Percentiles rank a stretch among this genome's conserved stretches.
Conservation (phyloP, 2,797 vertebrate species). For the Manis pentadactyla region DNA sequence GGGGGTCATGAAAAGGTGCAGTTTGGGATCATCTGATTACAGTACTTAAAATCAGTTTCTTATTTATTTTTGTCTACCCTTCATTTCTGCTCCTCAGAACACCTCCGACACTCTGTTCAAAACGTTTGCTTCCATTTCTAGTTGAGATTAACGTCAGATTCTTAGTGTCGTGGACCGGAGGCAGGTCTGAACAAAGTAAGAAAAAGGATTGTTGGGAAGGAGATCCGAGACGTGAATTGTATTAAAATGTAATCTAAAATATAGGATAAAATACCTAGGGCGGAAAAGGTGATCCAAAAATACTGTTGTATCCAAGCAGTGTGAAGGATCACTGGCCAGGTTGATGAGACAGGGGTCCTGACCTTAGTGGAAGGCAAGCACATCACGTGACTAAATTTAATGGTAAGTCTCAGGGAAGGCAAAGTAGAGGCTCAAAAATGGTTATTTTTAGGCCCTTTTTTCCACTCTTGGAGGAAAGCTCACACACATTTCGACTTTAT, state of each 20-base stretch:
- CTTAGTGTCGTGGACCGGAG: not conserved
- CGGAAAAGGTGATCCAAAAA: not conserved
- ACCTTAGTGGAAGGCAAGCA: not conserved
- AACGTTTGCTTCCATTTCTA: constrained; percentile 46
- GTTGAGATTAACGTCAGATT: not conserved
- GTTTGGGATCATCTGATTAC: not conserved
- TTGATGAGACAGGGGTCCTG: not conserved
- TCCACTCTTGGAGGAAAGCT: not conserved
- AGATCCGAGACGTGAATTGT: not conserved
- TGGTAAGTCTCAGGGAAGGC: not conserved
- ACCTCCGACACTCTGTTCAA: not conserved
- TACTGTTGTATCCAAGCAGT: not conserved
- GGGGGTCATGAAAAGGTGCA: not conserved
- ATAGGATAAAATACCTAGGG: not conserved
- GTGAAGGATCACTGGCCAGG: not conserved
- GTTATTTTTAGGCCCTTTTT: not conserved
- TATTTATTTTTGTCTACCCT: not conserved
- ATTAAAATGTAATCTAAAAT: not conserved
- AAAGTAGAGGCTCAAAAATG: constrained; percentile 12
- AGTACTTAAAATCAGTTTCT: constrained; percentile 13
- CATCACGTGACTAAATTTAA: not conserved
- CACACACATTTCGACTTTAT: constrained; percentile 24
- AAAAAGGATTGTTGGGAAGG: not conserved
- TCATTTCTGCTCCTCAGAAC: not conserved
- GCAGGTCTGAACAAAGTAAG: not conserved